Evolutionary conservation across 1,140 invertebrate species (phyloP).

Genomic region (Chironomus tepperi): DNA sequence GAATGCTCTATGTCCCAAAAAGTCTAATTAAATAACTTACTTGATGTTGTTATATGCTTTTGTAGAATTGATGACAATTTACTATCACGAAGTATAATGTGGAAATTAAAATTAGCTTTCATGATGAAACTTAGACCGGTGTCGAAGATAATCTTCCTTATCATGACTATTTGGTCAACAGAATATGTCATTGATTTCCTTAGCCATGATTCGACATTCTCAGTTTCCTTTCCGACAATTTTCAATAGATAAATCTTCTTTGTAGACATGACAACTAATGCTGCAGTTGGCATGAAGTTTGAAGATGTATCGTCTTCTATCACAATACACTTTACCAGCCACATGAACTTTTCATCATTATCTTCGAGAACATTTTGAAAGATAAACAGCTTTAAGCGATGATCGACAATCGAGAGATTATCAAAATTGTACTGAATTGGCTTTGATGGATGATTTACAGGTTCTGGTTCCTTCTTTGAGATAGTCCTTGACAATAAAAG

Average conservation of each 20-base stretch:
- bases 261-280: conserved; percentile 48
- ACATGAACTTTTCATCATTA: conserved; percentile 45
- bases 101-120: conserved; percentile 30
- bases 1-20: no score
- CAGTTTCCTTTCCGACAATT: conserved; percentile 42
- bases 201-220: conserved; percentile 38
- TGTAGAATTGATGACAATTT: conserved; percentile 34
- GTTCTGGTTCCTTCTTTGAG: conserved; percentile 31
- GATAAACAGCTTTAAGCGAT: conserved; percentile 48
- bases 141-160: conserved; percentile 36
- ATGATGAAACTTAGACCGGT: conserved; percentile 33
- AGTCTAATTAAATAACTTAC: no score
- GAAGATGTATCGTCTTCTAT: conserved; percentile 34
- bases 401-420: conserved; percentile 47
- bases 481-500: conserved; percentile 27
- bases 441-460: conserved; percentile 27
- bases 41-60: conserved; percentile 32
- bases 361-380: conserved; percentile 47
- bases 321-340: conserved; percentile 45
- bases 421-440: conserved; percentile 44
- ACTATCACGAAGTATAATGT: conserved; percentile 34
- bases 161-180: conserved; percentile 30
- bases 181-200: conserved; percentile 30
- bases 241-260: conserved; percentile 46
- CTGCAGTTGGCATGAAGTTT: conserved; percentile 32